phyloP scores from a whole-genome alignment of 2,888 invertebrate species.

The Alentia gelatinosa region DNA sequence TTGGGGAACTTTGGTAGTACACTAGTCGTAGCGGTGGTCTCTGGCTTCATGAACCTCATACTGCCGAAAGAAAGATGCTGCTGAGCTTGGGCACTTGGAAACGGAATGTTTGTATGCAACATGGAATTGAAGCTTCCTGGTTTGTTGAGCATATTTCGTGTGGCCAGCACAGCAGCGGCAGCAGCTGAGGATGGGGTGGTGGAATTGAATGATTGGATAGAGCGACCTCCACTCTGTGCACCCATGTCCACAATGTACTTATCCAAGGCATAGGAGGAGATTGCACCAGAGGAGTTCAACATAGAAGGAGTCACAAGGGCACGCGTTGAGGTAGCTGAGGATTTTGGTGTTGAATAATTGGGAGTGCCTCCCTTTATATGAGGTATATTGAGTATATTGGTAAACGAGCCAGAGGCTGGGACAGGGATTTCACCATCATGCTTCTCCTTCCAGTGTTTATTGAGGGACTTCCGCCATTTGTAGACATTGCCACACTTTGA shows the following conservation, averaged over 20 bases:
- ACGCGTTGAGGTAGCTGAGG: conserved; percentile 22
- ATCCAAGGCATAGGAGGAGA: conserved; percentile 10
- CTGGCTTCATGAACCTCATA: conserved; percentile 4
- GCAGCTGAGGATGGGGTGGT: neutral
- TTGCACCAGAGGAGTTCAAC: neutral
- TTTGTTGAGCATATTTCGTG: neutral
- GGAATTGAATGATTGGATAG: neutral
- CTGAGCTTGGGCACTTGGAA: neutral
- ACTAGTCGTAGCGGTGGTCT: neutral
- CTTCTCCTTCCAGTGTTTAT: conserved; percentile 81
- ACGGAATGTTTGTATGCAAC: conserved; percentile 29
- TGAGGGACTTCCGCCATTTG: conserved; percentile 80
- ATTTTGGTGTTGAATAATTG: conserved; percentile 13
- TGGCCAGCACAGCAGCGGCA: neutral
- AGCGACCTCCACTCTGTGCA: conserved; percentile 26
- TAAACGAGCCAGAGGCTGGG: conserved; percentile 56
- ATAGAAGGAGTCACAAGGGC: neutral
- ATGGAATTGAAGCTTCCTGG: neutral
- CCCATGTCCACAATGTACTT: conserved; percentile 50
- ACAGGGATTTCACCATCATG: conserved; percentile 77
- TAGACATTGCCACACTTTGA: conserved; percentile 80
- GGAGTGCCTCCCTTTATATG: conserved; percentile 1
- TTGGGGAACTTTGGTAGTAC: neutral
- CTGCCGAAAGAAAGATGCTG: neutral
- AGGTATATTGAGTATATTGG: conserved; percentile 58